Conservation (phyloP, 2,888 invertebrate genomes). For the Tromatobia lineatoria region DNA sequence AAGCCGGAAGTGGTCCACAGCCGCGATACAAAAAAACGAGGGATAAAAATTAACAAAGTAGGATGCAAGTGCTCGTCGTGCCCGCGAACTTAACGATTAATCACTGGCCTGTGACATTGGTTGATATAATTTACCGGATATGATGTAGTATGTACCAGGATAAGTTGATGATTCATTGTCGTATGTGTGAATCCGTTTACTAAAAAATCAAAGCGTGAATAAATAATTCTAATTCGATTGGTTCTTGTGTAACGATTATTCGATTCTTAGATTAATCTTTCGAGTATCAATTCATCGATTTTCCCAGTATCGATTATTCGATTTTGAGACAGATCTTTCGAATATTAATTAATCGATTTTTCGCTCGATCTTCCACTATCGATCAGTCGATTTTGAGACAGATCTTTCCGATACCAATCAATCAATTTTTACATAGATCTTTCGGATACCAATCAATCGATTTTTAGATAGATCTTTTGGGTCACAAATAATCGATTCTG, state of each 20-base stretch:
- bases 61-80: slow-evolving; percentile 10
- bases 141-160: slow-evolving; percentile 13
- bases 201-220: neutral
- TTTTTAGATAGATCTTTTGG: too few relatives aligned
- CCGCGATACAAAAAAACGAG: slow-evolving; percentile 49
- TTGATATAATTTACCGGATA: slow-evolving; percentile 10
- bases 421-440: too few relatives aligned
- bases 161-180: slow-evolving; percentile 16
- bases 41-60: neutral
- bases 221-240: neutral
- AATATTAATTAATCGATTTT: too few relatives aligned
- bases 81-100: neutral
- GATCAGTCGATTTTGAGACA: too few relatives aligned
- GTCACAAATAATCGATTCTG: too few relatives aligned
- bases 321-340: too few relatives aligned
- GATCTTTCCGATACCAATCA: too few relatives aligned
- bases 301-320: too few relatives aligned
- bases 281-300: too few relatives aligned
- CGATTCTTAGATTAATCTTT: too few relatives aligned
- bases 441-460: too few relatives aligned
- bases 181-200: slow-evolving; percentile 30
- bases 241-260: slow-evolving; percentile 7
- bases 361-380: too few relatives aligned
- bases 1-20: slow-evolving; percentile 60
- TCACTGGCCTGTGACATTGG: slow-evolving; percentile 7